phyloP scores from a whole-genome alignment of 2,797 vertebrate species.

The Scleropages formosus region DNA sequence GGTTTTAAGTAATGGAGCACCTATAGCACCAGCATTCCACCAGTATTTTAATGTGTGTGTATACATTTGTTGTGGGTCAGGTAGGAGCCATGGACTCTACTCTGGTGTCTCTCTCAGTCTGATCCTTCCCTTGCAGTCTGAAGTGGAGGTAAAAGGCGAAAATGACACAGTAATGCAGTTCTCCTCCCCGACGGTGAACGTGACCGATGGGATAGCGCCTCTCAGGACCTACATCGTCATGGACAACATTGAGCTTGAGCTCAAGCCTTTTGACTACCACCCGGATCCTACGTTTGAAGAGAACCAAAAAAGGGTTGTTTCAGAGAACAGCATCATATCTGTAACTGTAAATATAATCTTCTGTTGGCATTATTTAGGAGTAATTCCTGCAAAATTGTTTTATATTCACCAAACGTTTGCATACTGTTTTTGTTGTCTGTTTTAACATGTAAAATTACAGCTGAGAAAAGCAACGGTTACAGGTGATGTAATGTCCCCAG shows the following conservation, averaged over 20 bases:
- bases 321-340: conserved; percentile 70
- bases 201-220: conserved; percentile 64
- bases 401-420: neutral
- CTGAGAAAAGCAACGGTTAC: too few species aligned
- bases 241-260: conserved; percentile 73
- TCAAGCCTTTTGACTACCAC: conserved; percentile 81
- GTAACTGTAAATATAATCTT: conserved; percentile 50
- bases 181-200: conserved; percentile 72
- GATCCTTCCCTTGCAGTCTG: conserved; percentile 41
- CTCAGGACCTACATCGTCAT: conserved; percentile 74
- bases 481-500: too few species aligned
- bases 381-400: neutral
- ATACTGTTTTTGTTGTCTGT: rapidly evolving
- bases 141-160: conserved; percentile 59
- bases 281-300: conserved; percentile 79
- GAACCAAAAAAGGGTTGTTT: conserved; percentile 80
- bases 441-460: neutral
- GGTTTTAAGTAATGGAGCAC: too few species aligned
- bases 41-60: conserved; percentile 17
- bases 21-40: too few species aligned
- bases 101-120: conserved; percentile 6
- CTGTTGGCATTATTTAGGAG: neutral
- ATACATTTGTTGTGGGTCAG: conserved; percentile 19
- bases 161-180: conserved; percentile 83
- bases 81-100: neutral